Conservation (phyloP, 2,888 invertebrate genomes). For the Cetonia aurata region DNA sequence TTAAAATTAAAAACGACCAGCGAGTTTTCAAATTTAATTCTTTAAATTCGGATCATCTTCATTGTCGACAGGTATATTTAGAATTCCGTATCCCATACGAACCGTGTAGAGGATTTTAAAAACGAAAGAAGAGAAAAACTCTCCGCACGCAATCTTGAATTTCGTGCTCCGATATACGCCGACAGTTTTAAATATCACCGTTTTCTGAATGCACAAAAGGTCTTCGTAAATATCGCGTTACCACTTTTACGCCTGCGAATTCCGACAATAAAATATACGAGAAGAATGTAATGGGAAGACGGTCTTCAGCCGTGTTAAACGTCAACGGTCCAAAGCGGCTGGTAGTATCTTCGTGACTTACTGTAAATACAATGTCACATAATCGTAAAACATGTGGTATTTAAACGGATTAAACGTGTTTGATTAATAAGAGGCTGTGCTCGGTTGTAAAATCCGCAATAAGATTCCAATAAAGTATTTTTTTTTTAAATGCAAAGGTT, state of each 20-base stretch:
- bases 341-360: slow-evolving; percentile 16
- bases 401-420: slow-evolving; percentile 23
- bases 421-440: slow-evolving; percentile 18
- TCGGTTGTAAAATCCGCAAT: not conserved
- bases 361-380: slow-evolving; percentile 21
- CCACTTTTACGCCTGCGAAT: slow-evolving; percentile 7
- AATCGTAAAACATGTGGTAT: slow-evolving; percentile 21
- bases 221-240: slow-evolving; percentile 20
- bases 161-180: not conserved
- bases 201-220: not conserved
- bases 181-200: slow-evolving; percentile 2
- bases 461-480: slow-evolving; percentile 18
- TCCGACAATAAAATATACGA: slow-evolving; percentile 6
- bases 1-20: too few species aligned
- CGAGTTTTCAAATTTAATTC: too few species aligned
- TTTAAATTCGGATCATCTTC: too few species aligned
- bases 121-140: not conserved
- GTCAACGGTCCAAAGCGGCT: slow-evolving; percentile 3
- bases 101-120: too few species aligned
- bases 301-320: not conserved
- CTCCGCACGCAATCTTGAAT: slow-evolving; percentile 3
- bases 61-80: too few species aligned
- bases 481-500: not conserved
- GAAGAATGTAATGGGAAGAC: slow-evolving; percentile 17
- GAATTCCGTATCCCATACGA: too few species aligned